phyloP scores from a whole-genome alignment of 1,140 invertebrate genomes.

The Papilio glaucus region DNA sequence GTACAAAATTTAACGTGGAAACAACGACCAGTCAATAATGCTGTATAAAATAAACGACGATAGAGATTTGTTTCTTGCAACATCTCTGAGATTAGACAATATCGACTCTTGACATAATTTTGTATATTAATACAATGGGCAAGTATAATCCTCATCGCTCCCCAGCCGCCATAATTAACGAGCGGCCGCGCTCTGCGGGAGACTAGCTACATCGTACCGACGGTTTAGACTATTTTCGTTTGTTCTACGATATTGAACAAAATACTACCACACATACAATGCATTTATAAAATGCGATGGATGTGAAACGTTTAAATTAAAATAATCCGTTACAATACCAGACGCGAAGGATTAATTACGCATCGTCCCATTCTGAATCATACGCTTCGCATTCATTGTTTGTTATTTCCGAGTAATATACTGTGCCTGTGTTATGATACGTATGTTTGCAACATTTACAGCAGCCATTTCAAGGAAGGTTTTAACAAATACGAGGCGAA shows the following conservation, averaged over 20 bases:
- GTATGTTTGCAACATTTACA: background rate
- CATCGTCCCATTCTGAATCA: constrained; percentile 58
- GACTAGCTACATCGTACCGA: constrained; percentile 42
- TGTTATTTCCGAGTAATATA: constrained; percentile 40
- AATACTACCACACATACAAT: background rate
- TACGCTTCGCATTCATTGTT: constrained; percentile 53
- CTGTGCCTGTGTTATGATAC: constrained; percentile 14
- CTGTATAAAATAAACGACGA: background rate
- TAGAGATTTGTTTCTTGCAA: background rate
- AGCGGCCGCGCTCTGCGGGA: constrained; percentile 62
- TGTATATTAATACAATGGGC: constrained; percentile 2
- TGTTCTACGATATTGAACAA: constrained; percentile 38
- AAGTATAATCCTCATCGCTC: constrained; percentile 40
- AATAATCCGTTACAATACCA: constrained; percentile 46
- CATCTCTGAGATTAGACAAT: background rate
- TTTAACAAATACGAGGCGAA: constrained; percentile 47
- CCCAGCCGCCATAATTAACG: constrained; percentile 47
- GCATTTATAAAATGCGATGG: constrained; percentile 43
- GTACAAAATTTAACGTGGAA: background rate
- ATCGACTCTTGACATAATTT: background rate
- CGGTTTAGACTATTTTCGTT: constrained; percentile 48
- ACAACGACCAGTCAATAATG: background rate
- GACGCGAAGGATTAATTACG: constrained; percentile 43
- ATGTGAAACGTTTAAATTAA: constrained; percentile 53
- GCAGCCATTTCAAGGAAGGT: background rate